Percentiles rank a stretch among this genome's conserved stretches.
Conservation (phyloP, 1,140 invertebrate genomes). For the Solen grandis region DNA sequence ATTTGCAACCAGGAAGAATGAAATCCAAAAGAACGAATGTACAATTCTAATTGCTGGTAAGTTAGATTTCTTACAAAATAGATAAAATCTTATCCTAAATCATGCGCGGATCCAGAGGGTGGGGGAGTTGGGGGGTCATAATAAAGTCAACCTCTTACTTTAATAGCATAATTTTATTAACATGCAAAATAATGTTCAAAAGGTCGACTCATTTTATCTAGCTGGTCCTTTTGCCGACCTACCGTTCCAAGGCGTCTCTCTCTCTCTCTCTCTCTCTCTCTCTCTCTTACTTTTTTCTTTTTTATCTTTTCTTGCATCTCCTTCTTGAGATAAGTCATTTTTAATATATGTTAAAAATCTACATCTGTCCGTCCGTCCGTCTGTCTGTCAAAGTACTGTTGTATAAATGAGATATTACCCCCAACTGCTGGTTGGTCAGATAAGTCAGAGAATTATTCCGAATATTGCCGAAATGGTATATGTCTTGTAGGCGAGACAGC, state of each 20-base stretch:
- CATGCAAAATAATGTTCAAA: background rate
- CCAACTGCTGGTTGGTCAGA: background rate
- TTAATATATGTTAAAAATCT: background rate
- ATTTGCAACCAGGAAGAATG: slow-evolving; percentile 38
- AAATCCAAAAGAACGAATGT: slow-evolving; percentile 62
- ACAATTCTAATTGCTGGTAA: slow-evolving; percentile 63
- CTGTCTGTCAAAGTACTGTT: background rate
- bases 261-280: no score
- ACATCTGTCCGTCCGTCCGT: background rate
- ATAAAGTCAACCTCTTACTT: background rate
- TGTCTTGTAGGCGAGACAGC: slow-evolving; percentile 65
- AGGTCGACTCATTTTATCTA: background rate
- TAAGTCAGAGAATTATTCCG: background rate
- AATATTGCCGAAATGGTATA: background rate
- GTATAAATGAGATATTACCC: background rate
- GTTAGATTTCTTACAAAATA: background rate
- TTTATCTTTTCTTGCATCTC: background rate
- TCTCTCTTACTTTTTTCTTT: no score
- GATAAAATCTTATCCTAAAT: background rate
- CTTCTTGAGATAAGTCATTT: background rate
- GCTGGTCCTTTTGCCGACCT: background rate
- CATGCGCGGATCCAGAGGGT: background rate
- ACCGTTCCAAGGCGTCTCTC: background rate
- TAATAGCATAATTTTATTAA: background rate
- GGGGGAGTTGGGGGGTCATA: background rate